Evolutionary conservation across 2,113 vertebrate species (phyloP).

Genomic region (Rhadina sibilatrix): DNA sequence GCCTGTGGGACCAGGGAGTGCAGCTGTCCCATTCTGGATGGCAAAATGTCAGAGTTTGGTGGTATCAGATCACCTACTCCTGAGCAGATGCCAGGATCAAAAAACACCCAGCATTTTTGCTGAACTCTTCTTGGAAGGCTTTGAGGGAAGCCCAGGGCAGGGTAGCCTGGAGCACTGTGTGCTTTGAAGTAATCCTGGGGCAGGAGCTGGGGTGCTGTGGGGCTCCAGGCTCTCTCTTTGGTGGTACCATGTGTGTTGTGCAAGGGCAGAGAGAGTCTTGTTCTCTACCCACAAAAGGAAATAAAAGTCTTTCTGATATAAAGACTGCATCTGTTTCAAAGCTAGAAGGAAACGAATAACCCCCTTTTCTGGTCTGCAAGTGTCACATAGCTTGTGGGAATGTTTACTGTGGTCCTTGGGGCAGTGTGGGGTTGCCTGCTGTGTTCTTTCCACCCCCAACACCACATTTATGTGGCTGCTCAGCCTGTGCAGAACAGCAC

Average conservation of each 20-base stretch:
- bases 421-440: accelerated
- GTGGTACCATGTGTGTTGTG: accelerated
- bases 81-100: neutral
- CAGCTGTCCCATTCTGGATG: neutral
- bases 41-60: neutral
- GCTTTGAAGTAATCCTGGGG: neutral
- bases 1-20: accelerated
- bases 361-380: neutral
- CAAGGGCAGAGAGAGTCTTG: neutral
- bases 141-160: neutral
- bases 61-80: neutral
- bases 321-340: neutral
- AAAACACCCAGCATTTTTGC: accelerated
- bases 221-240: neutral
- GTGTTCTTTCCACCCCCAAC: neutral
- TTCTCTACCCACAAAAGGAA: neutral
- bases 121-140: neutral
- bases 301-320: neutral
- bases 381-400: accelerated
- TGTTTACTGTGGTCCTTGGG: accelerated
- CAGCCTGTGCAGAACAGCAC: neutral
- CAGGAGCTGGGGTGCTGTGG: neutral
- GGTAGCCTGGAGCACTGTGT: neutral
- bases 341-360: neutral
- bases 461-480: neutral